A percentile compares a stretch with the other conserved stretches of the same genome.
phyloP scores from a whole-genome alignment of 2,113 vertebrate genomes.

The Nematolebias whitei region DNA sequence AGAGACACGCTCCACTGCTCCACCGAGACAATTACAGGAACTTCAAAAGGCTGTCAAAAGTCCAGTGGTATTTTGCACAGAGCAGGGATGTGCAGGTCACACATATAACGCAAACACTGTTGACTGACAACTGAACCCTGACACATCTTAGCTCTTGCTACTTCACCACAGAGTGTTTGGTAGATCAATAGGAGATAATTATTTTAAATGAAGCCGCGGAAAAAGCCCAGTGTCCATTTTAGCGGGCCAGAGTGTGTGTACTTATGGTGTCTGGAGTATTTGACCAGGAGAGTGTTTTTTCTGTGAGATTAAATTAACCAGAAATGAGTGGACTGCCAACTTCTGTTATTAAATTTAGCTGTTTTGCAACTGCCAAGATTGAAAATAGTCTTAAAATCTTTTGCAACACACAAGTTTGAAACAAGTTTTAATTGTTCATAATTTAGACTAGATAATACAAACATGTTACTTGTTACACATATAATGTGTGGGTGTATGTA shows the following conservation, averaged over 20 bases:
- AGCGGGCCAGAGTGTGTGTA: conserved; percentile 19
- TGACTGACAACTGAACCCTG: conserved; percentile 46
- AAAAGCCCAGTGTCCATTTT: conserved; percentile 41
- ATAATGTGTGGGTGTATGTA: neutral
- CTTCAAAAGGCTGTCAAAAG: conserved; percentile 39
- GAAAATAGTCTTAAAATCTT: neutral
- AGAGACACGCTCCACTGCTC: conserved; percentile 40
- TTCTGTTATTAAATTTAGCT: neutral
- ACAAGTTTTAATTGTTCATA: neutral
- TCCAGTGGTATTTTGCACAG: conserved; percentile 27
- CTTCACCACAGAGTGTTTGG: conserved; percentile 28
- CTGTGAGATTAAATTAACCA: conserved; percentile 24
- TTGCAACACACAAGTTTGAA: neutral
- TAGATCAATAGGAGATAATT: conserved; percentile 67
- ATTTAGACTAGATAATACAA: too few relatives aligned
- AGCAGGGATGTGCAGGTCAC: conserved; percentile 33
- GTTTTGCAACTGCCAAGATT: neutral
- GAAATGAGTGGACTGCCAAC: conserved; percentile 9
- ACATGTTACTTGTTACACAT: too few relatives aligned
- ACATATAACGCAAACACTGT: conserved; percentile 4
- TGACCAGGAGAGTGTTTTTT: conserved; percentile 2
- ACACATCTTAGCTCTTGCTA: conserved; percentile 45
- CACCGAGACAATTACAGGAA: conserved; percentile 36
- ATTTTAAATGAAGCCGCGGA: conserved; percentile 63
- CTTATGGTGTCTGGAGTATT: conserved; percentile 17